Evolutionary conservation across 1,140 invertebrate species (phyloP).

Genomic region (Aphaenogaster ashmeadi): DNA sequence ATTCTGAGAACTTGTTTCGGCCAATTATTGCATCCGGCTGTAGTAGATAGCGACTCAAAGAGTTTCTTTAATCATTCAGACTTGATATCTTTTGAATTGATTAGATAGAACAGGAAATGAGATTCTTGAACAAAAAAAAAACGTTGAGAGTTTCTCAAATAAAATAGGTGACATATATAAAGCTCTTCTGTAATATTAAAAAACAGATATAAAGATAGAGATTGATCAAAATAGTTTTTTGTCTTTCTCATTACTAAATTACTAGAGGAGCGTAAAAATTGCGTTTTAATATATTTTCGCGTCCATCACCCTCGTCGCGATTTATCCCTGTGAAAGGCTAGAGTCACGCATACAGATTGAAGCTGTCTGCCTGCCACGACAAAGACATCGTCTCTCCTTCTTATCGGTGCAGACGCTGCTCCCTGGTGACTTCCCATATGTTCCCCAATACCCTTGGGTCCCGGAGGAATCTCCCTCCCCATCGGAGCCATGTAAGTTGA

Average conservation of each 20-base stretch:
- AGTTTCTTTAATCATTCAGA: slow-evolving; percentile 27
- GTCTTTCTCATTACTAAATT: background rate
- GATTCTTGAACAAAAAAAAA: background rate
- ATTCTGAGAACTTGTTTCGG: slow-evolving; percentile 4
- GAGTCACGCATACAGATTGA: background rate
- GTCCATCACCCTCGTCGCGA: background rate
- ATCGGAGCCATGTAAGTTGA: slow-evolving; percentile 69
- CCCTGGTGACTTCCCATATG: slow-evolving; percentile 54
- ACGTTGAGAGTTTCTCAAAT: background rate
- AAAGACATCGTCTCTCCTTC: background rate
- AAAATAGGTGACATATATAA: background rate
- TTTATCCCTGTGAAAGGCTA: background rate
- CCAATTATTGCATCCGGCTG: slow-evolving; percentile 15
- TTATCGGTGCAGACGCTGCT: background rate
- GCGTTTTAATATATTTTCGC: background rate
- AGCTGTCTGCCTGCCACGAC: background rate
- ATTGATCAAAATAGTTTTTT: background rate
- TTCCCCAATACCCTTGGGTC: slow-evolving; percentile 64
- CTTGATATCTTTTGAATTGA: background rate
- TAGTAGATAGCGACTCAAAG: slow-evolving; percentile 7
- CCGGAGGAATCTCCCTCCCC: slow-evolving; percentile 62
- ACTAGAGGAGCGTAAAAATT: background rate
- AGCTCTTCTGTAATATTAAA: background rate
- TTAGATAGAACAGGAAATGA: background rate
- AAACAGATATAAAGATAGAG: background rate